Evolutionary conservation across 2,888 invertebrate species (phyloP).

Genomic region (Harmothoe impar): DNA sequence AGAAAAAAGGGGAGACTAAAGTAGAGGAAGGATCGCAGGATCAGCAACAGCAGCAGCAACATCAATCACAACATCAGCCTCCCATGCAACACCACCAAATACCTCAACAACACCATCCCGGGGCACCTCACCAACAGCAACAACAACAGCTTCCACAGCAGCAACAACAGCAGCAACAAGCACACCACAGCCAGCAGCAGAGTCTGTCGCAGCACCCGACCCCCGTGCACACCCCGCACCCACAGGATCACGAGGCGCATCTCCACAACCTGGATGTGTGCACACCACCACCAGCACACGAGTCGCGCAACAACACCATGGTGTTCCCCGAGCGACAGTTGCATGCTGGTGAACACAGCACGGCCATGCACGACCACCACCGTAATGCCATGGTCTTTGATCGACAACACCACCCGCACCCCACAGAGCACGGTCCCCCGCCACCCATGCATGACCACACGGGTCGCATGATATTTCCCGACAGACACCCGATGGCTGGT

Average conservation of each 20-base stretch:
- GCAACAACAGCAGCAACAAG: conserved; percentile 29
- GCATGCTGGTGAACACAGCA: neutral
- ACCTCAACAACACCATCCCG: conserved; percentile 43
- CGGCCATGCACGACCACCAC: conserved; percentile 45
- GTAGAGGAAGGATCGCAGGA: neutral
- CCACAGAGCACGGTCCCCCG: neutral
- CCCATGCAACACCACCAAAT: conserved; percentile 6
- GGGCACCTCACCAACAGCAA: conserved; percentile 1
- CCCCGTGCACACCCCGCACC: conserved; percentile 55
- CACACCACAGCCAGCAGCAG: conserved; percentile 29
- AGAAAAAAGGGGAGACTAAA: conserved; percentile 25
- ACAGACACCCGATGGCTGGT: conserved; percentile 35
- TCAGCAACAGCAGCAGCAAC: conserved; percentile 62
- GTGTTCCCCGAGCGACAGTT: conserved; percentile 56
- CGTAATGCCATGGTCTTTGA: conserved; percentile 53
- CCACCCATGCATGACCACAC: conserved; percentile 57
- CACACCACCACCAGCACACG: conserved; percentile 56
- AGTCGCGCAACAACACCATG: conserved; percentile 57
- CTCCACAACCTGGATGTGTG: conserved; percentile 60
- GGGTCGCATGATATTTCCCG: conserved; percentile 55
- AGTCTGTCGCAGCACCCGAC: conserved; percentile 56
- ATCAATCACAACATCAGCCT: conserved; percentile 59
- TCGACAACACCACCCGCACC: conserved; percentile 14
- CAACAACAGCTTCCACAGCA: conserved; percentile 36
- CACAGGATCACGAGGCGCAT: conserved; percentile 34